Conservation (phyloP, 2,113 vertebrate genomes). For the Limanda limanda region DNA sequence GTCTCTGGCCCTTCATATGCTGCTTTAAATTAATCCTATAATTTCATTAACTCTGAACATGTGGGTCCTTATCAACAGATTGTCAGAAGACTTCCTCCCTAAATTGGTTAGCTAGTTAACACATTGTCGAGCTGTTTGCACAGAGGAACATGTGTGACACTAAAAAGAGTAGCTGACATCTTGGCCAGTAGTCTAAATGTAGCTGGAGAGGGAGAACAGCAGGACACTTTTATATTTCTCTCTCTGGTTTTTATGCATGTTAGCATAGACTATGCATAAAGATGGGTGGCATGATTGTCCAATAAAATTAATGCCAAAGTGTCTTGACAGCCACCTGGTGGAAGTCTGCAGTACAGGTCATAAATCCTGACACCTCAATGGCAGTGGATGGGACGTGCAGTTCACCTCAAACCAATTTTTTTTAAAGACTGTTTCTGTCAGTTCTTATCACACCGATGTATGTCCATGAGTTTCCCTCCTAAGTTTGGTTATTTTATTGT, state of each 20-base stretch:
- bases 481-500: no score
- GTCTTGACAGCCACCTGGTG: no score
- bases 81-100: conserved; percentile 10
- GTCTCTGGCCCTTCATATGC: background rate
- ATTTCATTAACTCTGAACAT: background rate
- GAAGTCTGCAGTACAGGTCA: background rate
- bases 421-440: no score
- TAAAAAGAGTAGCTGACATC: conserved; percentile 15
- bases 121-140: background rate
- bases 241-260: no score
- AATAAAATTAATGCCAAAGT: no score
- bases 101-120: background rate
- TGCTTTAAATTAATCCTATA: background rate
- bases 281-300: no score
- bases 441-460: no score
- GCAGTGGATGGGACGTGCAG: no score
- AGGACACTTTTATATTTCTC: background rate
- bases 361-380: background rate
- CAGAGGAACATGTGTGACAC: background rate
- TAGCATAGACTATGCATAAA: no score
- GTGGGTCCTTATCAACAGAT: conserved; percentile 2
- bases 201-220: background rate
- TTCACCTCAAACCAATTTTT: no score
- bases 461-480: no score
- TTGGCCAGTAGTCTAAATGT: background rate